A percentile compares a stretch with the other conserved stretches of the same genome.
Conservation (phyloP, 2,797 vertebrate species). For the Yasuhikotakia modesta region DNA sequence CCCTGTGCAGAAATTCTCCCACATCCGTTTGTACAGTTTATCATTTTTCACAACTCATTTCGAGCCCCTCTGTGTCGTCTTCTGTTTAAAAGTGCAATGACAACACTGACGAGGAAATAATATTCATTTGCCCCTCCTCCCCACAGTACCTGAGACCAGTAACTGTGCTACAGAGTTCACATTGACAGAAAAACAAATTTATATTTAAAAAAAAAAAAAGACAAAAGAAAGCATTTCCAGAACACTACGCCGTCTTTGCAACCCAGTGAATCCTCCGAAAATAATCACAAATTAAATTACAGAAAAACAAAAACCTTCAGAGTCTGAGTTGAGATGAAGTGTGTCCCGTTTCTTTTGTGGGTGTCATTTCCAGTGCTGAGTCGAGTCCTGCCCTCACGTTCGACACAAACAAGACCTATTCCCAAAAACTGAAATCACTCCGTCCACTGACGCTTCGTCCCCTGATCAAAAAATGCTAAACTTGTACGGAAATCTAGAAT, state of each 20-base stretch:
- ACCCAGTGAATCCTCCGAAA: constrained; percentile 71
- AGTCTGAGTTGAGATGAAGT: constrained; percentile 73
- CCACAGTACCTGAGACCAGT: constrained; percentile 84
- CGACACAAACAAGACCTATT: constrained; percentile 73
- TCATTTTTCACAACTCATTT: constrained; percentile 73
- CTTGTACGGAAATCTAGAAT: constrained; percentile 78
- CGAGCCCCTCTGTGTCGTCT: constrained; percentile 66
- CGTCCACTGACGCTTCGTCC: constrained; percentile 63
- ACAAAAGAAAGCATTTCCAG: constrained; percentile 69
- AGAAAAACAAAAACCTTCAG: constrained; percentile 65
- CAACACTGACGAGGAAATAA: constrained; percentile 75
- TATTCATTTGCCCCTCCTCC: constrained; percentile 73
- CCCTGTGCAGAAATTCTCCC: constrained; percentile 71
- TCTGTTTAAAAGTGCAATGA: constrained; percentile 79
- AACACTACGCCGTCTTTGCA: constrained; percentile 77
- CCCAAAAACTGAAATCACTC: constrained; percentile 70
- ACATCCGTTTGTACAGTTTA: constrained; percentile 77
- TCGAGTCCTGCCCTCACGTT: constrained; percentile 71
- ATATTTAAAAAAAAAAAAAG: constrained; percentile 32
- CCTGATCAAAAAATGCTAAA: constrained; percentile 71
- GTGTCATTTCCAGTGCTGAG: constrained; percentile 68
- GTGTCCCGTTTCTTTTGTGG: constrained; percentile 69
- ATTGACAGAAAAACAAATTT: constrained; percentile 66
- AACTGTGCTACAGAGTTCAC: constrained; percentile 82
- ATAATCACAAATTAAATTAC: constrained; percentile 60